These are phyloP conservation scores for Hemiscyllium ocellatum DNA, from an alignment of 2,113 vertebrate species.

Conservation along the genomic window DNA sequence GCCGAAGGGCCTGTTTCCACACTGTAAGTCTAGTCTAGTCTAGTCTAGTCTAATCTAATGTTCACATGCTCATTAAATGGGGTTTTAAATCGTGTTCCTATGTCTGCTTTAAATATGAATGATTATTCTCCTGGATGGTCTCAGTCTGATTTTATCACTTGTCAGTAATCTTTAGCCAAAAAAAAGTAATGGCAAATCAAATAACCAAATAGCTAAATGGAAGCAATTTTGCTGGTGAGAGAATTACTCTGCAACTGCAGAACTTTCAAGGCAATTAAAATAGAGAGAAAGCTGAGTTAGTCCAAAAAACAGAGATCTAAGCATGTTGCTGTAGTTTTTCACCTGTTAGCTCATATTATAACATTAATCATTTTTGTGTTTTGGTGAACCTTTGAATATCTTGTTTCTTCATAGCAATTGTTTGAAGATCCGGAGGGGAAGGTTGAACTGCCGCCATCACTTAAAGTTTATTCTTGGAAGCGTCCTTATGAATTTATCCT, in stretches of 20 bases:
- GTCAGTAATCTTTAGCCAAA: neutral
- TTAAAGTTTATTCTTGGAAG: constrained; percentile 81
- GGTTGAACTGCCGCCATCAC: constrained; percentile 64
- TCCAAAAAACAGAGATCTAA: neutral
- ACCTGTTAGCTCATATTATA: neutral
- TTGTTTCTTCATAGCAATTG: constrained; percentile 52
- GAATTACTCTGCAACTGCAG: neutral
- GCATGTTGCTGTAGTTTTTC: neutral
- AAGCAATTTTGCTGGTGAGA: neutral
- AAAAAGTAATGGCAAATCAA: neutral
- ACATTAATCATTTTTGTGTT: neutral
- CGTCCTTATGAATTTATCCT: constrained; percentile 71
- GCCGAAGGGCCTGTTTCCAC: too few relatives aligned
- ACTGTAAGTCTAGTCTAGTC: too few relatives aligned
- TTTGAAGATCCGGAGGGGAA: constrained; percentile 88
- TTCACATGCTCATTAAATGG: neutral
- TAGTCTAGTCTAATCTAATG: neutral
- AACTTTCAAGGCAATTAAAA: neutral
- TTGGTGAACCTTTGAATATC: neutral
- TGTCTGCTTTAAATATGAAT: neutral
- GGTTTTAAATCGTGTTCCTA: neutral
- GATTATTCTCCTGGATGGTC: neutral
- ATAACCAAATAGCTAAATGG: neutral
- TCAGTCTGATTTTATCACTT: neutral
- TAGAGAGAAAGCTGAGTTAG: neutral